Conservation (phyloP, 2,888 invertebrate genomes). For the Phrixothrix hirtus region DNA sequence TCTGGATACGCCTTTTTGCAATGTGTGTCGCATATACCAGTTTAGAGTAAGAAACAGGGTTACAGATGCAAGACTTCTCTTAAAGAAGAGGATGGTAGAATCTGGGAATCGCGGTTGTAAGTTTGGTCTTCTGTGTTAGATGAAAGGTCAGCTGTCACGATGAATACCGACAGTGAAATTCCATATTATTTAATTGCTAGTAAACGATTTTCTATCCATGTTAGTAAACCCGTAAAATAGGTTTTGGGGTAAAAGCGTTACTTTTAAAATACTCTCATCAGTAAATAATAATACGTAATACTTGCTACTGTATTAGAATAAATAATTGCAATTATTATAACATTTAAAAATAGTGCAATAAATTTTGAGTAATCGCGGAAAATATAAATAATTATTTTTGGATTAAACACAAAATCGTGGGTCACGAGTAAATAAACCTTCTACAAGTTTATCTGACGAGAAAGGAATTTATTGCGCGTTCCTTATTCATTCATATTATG, state of each 20-base stretch:
- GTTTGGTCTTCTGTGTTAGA: slow-evolving; percentile 24
- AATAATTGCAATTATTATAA: too few relatives aligned
- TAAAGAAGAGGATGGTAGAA: slow-evolving; percentile 22
- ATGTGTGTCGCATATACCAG: slow-evolving; percentile 56
- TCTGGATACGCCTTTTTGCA: slow-evolving; percentile 46
- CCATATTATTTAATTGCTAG: slow-evolving; percentile 31
- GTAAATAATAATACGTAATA: neutral
- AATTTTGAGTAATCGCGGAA: too few relatives aligned
- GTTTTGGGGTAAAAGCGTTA: slow-evolving; percentile 26
- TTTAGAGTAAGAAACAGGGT: slow-evolving; percentile 53
- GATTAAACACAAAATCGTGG: too few relatives aligned
- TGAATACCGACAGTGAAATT: slow-evolving; percentile 48
- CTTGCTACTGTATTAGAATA: neutral
- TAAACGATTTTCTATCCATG: slow-evolving; percentile 17
- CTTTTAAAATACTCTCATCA: neutral
- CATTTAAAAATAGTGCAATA: too few relatives aligned
- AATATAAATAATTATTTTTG: too few relatives aligned
- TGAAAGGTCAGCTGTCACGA: slow-evolving; percentile 31
- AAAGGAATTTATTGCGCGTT: too few relatives aligned
- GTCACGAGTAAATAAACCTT: too few relatives aligned
- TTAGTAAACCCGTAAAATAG: slow-evolving; percentile 26
- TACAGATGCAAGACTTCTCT: slow-evolving; percentile 35
- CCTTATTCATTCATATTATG: too few relatives aligned
- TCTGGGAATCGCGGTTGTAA: slow-evolving; percentile 29
- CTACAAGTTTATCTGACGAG: too few relatives aligned